A percentile compares a stretch with the other conserved stretches of the same genome.
These are phyloP conservation scores for Oscheius myriophilus DNA, from an alignment of 2,888 invertebrate species.

Conservation along the genomic window DNA sequence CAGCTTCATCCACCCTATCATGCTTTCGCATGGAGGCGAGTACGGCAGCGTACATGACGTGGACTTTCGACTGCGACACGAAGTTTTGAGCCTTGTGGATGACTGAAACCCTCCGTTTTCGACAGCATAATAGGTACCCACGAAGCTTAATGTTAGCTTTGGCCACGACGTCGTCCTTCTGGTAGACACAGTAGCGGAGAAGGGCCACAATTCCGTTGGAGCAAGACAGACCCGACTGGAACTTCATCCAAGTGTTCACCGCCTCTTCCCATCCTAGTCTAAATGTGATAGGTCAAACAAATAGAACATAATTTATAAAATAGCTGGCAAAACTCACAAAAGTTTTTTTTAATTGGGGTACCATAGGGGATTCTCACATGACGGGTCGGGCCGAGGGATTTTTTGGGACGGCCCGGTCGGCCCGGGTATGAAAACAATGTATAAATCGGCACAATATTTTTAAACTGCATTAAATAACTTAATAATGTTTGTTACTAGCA, in stretches of 20 bases:
- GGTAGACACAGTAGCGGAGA: conserved; percentile 36
- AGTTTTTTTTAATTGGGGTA: not conserved
- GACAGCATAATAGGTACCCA: too few species aligned
- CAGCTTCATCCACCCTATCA: conserved; percentile 36
- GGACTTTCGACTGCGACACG: conserved; percentile 45
- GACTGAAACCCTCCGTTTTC: too few species aligned
- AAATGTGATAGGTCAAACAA: not conserved
- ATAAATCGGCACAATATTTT: too few species aligned
- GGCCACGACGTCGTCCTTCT: conserved; percentile 23
- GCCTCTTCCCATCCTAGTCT: conserved; percentile 60
- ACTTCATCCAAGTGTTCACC: conserved; percentile 59
- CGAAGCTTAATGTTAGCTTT: conserved; percentile 48
- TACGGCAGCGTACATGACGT: conserved; percentile 49
- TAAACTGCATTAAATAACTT: too few species aligned
- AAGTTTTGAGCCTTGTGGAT: conserved; percentile 57
- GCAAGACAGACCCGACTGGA: conserved; percentile 51
- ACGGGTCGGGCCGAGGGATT: too few species aligned
- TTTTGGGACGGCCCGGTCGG: too few species aligned
- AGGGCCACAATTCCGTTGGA: conserved; percentile 60
- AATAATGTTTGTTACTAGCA: too few species aligned
- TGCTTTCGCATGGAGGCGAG: conserved; percentile 40
- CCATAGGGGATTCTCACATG: not conserved
- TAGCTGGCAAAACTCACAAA: too few species aligned
- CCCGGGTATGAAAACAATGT: too few species aligned
- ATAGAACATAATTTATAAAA: not conserved